Evolutionary conservation across 53 echinoderm and acorn worm species (phyloP).

Genomic region (Patiria pectinifera): DNA sequence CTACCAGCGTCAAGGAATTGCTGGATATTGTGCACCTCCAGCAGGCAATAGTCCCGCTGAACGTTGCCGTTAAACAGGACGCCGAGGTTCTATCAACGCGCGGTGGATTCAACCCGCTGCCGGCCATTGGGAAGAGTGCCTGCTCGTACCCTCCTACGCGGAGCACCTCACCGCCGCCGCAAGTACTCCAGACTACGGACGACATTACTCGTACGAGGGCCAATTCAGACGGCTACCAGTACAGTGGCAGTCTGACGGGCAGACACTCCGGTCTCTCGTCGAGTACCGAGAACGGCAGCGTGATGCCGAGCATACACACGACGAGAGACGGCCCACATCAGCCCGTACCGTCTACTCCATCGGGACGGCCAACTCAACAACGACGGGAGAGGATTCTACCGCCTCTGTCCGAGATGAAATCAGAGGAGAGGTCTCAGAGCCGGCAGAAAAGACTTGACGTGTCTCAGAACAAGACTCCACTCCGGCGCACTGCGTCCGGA

Average conservation of each 20-base stretch:
- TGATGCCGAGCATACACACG: slow-evolving; percentile 2
- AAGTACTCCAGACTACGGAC: slow-evolving; percentile 5
- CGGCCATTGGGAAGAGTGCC: slow-evolving; percentile 59
- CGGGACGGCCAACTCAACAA: background rate
- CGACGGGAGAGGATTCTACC: slow-evolving; percentile 42
- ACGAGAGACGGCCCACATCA: slow-evolving; percentile 18
- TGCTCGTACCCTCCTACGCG: slow-evolving; percentile 11
- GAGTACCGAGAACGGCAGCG: slow-evolving; percentile 1
- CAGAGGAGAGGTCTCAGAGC: background rate
- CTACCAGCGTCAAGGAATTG: slow-evolving; percentile 69
- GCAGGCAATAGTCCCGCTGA: slow-evolving; percentile 34
- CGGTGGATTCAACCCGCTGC: slow-evolving; percentile 58
- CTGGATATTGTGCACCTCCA: slow-evolving; percentile 78
- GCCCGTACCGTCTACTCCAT: background rate
- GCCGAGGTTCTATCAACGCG: slow-evolving; percentile 34
- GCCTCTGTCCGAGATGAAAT: slow-evolving; percentile 35
- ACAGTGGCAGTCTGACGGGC: background rate
- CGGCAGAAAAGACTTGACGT: background rate
- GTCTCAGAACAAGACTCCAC: slow-evolving; percentile 20
- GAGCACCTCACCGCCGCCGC: slow-evolving; percentile 43
- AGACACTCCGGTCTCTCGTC: background rate
- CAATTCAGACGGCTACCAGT: slow-evolving; percentile 40
- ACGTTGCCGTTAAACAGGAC: slow-evolving; percentile 16
- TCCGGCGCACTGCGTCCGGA: slow-evolving; percentile 54
- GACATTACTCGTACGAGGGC: slow-evolving; percentile 3